These are phyloP conservation scores for Ichneumoninae sp. DNA, from an alignment of 2,888 invertebrate species.

Conservation along the genomic window DNA sequence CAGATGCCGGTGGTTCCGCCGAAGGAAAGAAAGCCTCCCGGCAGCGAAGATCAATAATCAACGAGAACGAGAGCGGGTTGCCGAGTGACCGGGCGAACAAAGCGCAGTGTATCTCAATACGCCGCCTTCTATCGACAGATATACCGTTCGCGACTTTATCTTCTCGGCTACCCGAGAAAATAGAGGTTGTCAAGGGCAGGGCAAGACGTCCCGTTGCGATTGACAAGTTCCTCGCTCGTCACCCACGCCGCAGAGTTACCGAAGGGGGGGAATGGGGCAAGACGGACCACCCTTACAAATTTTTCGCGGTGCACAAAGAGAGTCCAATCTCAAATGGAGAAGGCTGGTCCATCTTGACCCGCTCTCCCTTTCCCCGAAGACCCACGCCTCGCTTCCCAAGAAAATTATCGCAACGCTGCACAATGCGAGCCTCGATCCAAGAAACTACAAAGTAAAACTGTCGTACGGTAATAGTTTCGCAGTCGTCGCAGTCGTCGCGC, in stretches of 20 bases:
- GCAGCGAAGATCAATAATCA: conserved; percentile 49
- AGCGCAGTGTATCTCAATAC: conserved; percentile 5
- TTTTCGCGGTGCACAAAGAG: no score
- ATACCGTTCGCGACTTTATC: conserved; percentile 13
- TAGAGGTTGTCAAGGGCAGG: not conserved
- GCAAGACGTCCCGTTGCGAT: not conserved
- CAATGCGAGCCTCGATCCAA: not conserved
- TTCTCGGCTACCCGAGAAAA: not conserved
- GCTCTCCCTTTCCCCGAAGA: not conserved
- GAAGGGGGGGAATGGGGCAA: no score
- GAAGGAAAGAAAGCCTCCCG: conserved; percentile 38
- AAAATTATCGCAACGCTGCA: not conserved
- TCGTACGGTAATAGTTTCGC: not conserved
- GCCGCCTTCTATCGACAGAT: conserved; percentile 15
- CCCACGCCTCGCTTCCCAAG: not conserved
- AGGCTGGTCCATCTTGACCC: no score
- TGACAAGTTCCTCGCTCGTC: not conserved
- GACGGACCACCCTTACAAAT: no score
- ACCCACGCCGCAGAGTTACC: not conserved
- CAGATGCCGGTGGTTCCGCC: conserved; percentile 18
- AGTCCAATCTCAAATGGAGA: no score
- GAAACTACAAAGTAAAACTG: not conserved
- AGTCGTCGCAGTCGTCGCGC: not conserved
- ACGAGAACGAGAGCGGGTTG: conserved; percentile 25
- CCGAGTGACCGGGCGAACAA: conserved; percentile 11